These are phyloP conservation scores for Xestia ashworthii DNA, from an alignment of 2,888 invertebrate species.

Conservation along the genomic window DNA sequence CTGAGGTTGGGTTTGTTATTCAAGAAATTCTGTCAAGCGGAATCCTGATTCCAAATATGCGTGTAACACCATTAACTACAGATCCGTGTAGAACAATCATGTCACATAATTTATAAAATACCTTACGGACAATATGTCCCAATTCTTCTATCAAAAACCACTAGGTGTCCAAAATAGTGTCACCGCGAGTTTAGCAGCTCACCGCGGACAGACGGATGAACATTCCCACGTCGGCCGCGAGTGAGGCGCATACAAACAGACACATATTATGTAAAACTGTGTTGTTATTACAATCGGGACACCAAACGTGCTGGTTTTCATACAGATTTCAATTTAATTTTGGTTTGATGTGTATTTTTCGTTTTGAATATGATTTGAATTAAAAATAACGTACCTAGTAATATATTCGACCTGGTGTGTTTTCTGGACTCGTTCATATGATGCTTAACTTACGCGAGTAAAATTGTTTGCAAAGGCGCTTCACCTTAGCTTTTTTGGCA, in stretches of 20 bases:
- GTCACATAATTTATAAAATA: slow-evolving; percentile 8
- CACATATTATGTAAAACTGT: slow-evolving; percentile 39
- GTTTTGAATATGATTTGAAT: slow-evolving; percentile 30
- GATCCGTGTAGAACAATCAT: neutral
- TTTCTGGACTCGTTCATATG: neutral
- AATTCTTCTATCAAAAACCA: slow-evolving; percentile 14
- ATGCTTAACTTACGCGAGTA: neutral
- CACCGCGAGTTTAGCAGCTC: slow-evolving; percentile 34
- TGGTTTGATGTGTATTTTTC: slow-evolving; percentile 12
- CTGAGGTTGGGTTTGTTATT: neutral
- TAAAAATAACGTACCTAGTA: neutral
- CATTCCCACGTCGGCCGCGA: slow-evolving; percentile 68
- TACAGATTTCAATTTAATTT: slow-evolving; percentile 22
- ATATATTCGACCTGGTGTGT: neutral
- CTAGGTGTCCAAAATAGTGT: slow-evolving; percentile 36
- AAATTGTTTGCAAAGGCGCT: neutral
- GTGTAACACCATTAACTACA: neutral
- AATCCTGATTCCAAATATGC: neutral
- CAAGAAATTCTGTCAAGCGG: neutral
- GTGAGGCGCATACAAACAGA: slow-evolving; percentile 62
- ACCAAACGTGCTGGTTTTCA: slow-evolving; percentile 35
- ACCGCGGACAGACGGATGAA: slow-evolving; percentile 52
- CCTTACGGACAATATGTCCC: slow-evolving; percentile 21
- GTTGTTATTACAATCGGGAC: slow-evolving; percentile 54
- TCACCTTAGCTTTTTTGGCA: neutral